Base-by-base conservation (phyloP, 2,888 invertebrate genomes). In the Seira sanloemensis region DNA sequence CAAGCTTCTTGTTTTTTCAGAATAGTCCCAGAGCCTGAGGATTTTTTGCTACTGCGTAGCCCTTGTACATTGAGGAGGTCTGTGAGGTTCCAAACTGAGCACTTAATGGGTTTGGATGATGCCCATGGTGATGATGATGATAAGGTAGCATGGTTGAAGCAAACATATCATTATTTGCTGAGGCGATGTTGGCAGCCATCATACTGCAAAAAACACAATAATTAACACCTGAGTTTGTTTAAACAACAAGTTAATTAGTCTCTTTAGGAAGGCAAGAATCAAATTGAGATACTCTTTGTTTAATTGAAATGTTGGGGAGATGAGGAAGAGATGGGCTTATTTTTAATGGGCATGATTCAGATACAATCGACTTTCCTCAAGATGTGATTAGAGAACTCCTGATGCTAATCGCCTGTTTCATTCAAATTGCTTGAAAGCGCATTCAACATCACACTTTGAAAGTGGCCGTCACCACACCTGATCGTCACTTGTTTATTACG, bases 141-240 rank as follows among this genome's bases (percentile, higher is more conserved):
- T 87, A 87, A 58, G 87, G 87, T 25, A 87, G 85, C 76, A 87
- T 86, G 24, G 86, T 72, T 4, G 86, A 83, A 12, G 87, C 86
- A 85, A 87, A 87, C 87, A 87, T 87, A 73, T 87, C 87, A 80
- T 86, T 87, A 62, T 86, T 87, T 21, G 86, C 87, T 27, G 87
- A 85, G 23, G 85, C 85, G 54, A 82, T 86, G 72, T 82, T 82
- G 24, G 87, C 87, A 25, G 86, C 86, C 83, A 87, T 86, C 87
- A 87, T 87, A 46, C 87, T 87, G 71, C n/a, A 84, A 83, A n/a
- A 27, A 50, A 67, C n/a, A 67, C 37, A 37, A 73, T 37, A 78
- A 77, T 67, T 71, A 50, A 21, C 54, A 72, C 72, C 54, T 25
- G 26, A 25, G 27, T 16, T 18, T 9, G 27, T 62, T 24, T 25